Evolutionary conservation across 2,888 invertebrate genomes (phyloP).

Genomic region (Sycophila texana): DNA sequence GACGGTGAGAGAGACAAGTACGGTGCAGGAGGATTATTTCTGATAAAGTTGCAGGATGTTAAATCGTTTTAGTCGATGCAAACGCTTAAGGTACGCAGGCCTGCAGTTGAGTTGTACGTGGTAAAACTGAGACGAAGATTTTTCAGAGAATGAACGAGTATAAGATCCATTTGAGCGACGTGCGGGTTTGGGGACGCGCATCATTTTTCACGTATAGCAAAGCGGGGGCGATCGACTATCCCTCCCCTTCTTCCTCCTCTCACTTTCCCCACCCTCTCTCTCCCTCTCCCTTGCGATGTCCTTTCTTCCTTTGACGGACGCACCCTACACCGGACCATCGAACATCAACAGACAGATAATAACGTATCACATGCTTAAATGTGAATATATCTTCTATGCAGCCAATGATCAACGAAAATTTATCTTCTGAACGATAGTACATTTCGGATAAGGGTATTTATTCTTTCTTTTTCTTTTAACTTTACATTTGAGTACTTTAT

Average conservation of each 20-base stretch:
- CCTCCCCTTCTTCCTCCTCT: not conserved
- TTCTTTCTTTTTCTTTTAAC: no score
- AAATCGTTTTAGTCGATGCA: not conserved
- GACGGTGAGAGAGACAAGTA: no score
- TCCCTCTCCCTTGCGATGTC: not conserved
- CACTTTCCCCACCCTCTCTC: not conserved
- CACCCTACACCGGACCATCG: not conserved
- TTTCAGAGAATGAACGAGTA: not conserved
- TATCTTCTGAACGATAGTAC: not conserved
- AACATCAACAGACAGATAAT: slow-evolving; percentile 5
- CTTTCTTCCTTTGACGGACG: not conserved
- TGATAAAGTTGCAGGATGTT: not conserved
- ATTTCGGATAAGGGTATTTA: no score
- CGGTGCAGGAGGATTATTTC: not conserved
- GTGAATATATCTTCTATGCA: not conserved
- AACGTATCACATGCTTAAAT: not conserved
- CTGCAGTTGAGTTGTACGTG: not conserved
- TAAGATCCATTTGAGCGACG: not conserved
- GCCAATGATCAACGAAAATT: not conserved
- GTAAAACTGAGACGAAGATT: not conserved
- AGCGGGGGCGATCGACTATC: not conserved
- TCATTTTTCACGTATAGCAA: slow-evolving; percentile 25
- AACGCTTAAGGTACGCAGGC: not conserved
- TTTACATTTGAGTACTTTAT: no score
- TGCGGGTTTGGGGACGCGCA: slow-evolving; percentile 14